Conservation (phyloP, 2,113 vertebrate genomes). For the Paraplagusia blochii region DNA sequence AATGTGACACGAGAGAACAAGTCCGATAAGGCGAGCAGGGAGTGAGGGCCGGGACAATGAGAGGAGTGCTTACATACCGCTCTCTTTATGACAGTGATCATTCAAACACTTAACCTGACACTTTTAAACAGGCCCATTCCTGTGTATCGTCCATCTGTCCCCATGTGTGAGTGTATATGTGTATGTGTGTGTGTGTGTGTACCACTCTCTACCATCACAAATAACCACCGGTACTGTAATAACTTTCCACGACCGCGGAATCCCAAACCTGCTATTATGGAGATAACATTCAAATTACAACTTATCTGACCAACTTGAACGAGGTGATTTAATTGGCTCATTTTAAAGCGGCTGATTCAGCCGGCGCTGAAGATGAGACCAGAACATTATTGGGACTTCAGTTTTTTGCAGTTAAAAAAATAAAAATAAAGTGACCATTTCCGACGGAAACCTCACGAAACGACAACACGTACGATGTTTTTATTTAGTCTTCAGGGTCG, state of each 20-base stretch:
- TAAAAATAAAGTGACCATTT: too few species aligned
- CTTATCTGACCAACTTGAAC: too few species aligned
- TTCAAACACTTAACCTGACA: conserved; percentile 38
- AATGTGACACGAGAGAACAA: conserved; percentile 50
- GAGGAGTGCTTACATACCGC: conserved; percentile 46
- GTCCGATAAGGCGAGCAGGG: conserved; percentile 37
- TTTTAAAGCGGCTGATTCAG: too few species aligned
- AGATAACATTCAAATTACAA: too few species aligned
- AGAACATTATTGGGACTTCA: background rate
- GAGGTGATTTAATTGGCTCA: too few species aligned
- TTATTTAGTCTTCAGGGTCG: conserved; percentile 2
- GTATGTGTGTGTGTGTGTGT: too few species aligned
- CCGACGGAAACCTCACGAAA: too few species aligned
- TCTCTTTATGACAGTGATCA: conserved; percentile 48
- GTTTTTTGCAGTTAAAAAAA: background rate
- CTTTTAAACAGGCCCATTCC: conserved; percentile 8
- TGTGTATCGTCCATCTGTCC: background rate
- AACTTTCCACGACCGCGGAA: too few species aligned
- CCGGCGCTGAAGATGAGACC: background rate
- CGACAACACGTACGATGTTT: background rate
- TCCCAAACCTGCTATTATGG: too few species aligned
- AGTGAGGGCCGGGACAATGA: conserved; percentile 22
- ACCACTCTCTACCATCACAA: too few species aligned
- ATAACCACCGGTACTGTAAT: too few species aligned
- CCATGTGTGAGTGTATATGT: too few species aligned